A percentile compares a stretch with the other conserved stretches of the same genome.
These are phyloP conservation scores for Euzetes globulus DNA, from an alignment of 2,888 invertebrate genomes.

Conservation along the genomic window DNA sequence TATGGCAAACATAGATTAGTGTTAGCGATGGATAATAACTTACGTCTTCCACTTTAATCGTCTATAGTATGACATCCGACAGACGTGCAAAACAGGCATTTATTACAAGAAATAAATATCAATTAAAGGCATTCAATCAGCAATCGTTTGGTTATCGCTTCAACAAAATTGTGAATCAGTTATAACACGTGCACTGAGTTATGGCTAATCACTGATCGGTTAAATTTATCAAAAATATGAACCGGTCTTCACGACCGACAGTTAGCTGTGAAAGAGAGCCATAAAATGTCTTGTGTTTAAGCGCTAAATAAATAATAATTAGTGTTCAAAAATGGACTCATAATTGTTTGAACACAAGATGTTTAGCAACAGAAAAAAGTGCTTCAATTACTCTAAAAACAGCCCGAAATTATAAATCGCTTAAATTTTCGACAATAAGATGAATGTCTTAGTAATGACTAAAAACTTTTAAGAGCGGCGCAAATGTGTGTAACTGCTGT, in stretches of 20 bases:
- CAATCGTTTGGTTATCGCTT: neutral
- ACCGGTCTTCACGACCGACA: neutral
- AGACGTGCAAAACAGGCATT: constrained; percentile 27
- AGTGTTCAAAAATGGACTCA: neutral
- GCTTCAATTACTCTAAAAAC: neutral
- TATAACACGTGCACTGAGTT: constrained; percentile 17
- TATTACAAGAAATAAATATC: neutral
- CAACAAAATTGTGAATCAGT: neutral
- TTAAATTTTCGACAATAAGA: too few relatives aligned
- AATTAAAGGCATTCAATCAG: constrained; percentile 14
- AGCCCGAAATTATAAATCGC: too few relatives aligned
- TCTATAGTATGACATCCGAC: constrained; percentile 30
- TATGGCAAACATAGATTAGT: constrained; percentile 30
- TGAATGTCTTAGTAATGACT: too few relatives aligned
- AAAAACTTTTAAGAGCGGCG: too few relatives aligned
- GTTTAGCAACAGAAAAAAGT: neutral
- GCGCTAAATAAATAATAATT: neutral
- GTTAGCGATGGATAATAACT: constrained; percentile 51
- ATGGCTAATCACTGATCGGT: neutral
- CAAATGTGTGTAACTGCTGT: too few relatives aligned
- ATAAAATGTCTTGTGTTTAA: constrained; percentile 10
- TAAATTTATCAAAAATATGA: neutral
- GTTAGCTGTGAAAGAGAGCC: neutral
- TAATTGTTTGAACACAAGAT: neutral
- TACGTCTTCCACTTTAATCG: constrained; percentile 89